phyloP scores from a whole-genome alignment of 2,113 vertebrate species.

The Microtus ochrogaster region DNA sequence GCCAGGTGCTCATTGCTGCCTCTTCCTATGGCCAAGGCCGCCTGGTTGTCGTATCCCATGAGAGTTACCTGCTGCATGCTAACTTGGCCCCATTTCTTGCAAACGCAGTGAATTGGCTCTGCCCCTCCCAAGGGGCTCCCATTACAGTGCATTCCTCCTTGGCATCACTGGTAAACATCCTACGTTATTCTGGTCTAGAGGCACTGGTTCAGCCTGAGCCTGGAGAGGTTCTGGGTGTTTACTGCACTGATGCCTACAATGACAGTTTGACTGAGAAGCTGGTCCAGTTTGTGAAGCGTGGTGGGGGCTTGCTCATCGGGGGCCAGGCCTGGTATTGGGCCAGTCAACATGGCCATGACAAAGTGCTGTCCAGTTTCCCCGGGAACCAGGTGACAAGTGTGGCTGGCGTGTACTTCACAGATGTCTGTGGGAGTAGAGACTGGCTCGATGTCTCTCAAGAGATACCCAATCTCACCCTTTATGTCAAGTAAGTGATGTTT shows the following conservation, averaged over 20 bases:
- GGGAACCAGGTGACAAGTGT: slow-evolving; percentile 80
- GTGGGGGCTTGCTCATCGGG: slow-evolving; percentile 81
- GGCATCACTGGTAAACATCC: slow-evolving; percentile 79
- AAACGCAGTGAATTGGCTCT: slow-evolving; percentile 88
- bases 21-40: slow-evolving; percentile 86
- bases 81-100: slow-evolving; percentile 83
- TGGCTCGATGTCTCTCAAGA: slow-evolving; percentile 66
- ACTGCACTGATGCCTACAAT: slow-evolving; percentile 74
- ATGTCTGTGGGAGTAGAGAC: slow-evolving; percentile 50
- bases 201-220: slow-evolving; percentile 38
- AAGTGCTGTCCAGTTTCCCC: slow-evolving; percentile 73
- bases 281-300: slow-evolving; percentile 77
- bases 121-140: not conserved
- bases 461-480: slow-evolving; percentile 72
- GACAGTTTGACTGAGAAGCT: slow-evolving; percentile 38
- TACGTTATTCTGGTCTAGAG: slow-evolving; percentile 62
- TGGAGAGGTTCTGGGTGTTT: slow-evolving; percentile 77
- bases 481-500: slow-evolving; percentile 52
- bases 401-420: slow-evolving; percentile 80
- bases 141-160: slow-evolving; percentile 84
- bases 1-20: slow-evolving; percentile 81
- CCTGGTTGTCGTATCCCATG: slow-evolving; percentile 89
- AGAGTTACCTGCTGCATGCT: slow-evolving; percentile 81
- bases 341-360: slow-evolving; percentile 16
- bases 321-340: slow-evolving; percentile 84